phyloP scores from a whole-genome alignment of 2,113 vertebrate species.

The Sander lucioperca region DNA sequence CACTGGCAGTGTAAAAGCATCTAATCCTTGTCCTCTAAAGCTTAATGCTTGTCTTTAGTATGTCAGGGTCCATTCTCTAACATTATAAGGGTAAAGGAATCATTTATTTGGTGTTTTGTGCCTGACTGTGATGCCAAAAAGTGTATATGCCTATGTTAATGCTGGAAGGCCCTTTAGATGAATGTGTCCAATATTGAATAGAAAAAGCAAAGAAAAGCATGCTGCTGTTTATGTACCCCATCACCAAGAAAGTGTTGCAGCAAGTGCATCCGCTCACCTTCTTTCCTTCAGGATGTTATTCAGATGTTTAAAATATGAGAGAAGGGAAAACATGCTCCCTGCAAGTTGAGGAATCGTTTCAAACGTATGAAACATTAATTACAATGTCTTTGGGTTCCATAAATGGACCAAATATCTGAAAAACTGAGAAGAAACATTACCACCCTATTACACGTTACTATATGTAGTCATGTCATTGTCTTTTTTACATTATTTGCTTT shows the following conservation, averaged over 20 bases:
- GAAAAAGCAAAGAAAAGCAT: slow-evolving; percentile 14
- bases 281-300: slow-evolving; percentile 14
- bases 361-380: slow-evolving; percentile 17
- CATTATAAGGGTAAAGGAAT: slow-evolving; percentile 16
- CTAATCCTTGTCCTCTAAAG: slow-evolving; percentile 56
- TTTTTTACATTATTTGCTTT: slow-evolving; percentile 8
- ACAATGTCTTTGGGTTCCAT: neutral
- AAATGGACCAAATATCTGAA: slow-evolving; percentile 2
- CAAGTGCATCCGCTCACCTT: slow-evolving; percentile 21
- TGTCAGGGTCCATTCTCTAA: slow-evolving; percentile 26
- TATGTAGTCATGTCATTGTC: neutral
- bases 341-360: neutral
- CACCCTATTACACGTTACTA: neutral
- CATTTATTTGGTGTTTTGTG: slow-evolving; percentile 29
- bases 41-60: slow-evolving; percentile 38
- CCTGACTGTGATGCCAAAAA: slow-evolving; percentile 29
- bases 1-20: slow-evolving; percentile 45
- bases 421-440: neutral
- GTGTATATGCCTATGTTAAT: neutral
- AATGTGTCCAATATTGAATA: slow-evolving; percentile 7
- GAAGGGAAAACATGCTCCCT: slow-evolving; percentile 20
- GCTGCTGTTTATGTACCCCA: slow-evolving; percentile 3
- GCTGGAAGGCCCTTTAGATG: neutral
- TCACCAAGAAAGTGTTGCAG: slow-evolving; percentile 6
- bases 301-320: slow-evolving; percentile 27